A percentile compares a stretch with the other conserved stretches of the same genome.
phyloP scores from a whole-genome alignment of 1,140 invertebrate genomes.

The Papilio polytes region DNA sequence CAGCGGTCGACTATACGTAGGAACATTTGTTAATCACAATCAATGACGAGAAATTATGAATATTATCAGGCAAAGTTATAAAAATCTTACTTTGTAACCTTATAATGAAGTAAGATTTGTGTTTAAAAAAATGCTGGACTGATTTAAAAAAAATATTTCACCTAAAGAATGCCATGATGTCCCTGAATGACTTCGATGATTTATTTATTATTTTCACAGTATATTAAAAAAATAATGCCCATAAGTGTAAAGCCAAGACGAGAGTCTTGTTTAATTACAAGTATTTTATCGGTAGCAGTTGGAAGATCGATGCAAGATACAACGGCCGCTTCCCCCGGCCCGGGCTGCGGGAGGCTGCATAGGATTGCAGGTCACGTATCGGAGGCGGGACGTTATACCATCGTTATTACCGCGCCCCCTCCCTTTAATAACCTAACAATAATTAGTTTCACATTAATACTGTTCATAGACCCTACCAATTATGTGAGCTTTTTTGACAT shows the following conservation, averaged over 20 bases:
- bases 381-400: slow-evolving; percentile 52
- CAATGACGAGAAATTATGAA: neutral
- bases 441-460: slow-evolving; percentile 41
- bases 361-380: slow-evolving; percentile 63
- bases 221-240: too few relatives aligned
- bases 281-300: slow-evolving; percentile 23
- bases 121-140: neutral
- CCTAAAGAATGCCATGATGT: neutral
- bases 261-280: neutral
- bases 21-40: slow-evolving; percentile 46
- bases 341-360: slow-evolving; percentile 43
- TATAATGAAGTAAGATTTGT: too few relatives aligned
- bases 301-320: slow-evolving; percentile 34
- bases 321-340: slow-evolving; percentile 21
- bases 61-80: neutral
- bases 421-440: slow-evolving; percentile 41
- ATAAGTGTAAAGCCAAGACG: neutral
- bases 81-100: too few relatives aligned
- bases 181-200: neutral
- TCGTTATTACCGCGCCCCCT: slow-evolving; percentile 51
- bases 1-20: slow-evolving; percentile 45
- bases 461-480: neutral
- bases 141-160: too few relatives aligned
- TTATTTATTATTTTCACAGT: too few relatives aligned
- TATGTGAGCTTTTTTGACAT: neutral